phyloP scores from a whole-genome alignment of 2,888 invertebrate genomes.

The Chalcis sispes region DNA sequence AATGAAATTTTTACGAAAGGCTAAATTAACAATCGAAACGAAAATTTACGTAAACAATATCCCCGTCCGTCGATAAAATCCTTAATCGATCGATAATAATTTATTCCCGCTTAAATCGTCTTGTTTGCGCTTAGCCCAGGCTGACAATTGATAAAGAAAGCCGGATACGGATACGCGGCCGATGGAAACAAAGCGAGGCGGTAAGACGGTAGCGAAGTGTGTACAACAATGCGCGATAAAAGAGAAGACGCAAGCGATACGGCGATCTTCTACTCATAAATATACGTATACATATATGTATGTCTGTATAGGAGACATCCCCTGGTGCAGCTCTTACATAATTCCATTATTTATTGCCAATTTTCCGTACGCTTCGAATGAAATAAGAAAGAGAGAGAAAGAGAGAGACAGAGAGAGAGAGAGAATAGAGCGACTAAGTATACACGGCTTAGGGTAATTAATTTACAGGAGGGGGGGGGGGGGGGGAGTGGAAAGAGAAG shows the following conservation, averaged over 20 bases:
- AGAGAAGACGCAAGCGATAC: neutral
- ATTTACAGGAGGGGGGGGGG: conserved; percentile 61
- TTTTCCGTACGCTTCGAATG: conserved; percentile 59
- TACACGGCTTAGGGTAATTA: conserved; percentile 66
- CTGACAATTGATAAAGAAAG: conserved; percentile 35
- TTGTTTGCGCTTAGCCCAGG: too few relatives aligned
- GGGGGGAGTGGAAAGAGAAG: neutral
- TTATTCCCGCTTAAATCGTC: too few relatives aligned
- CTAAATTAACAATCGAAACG: too few relatives aligned
- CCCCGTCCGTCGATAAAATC: too few relatives aligned
- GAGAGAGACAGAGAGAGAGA: too few relatives aligned
- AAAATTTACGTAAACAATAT: too few relatives aligned
- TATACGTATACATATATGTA: conserved; percentile 53
- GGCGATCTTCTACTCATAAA: conserved; percentile 12
- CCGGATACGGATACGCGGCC: conserved; percentile 4
- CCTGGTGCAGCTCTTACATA: conserved; percentile 62
- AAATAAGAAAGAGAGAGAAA: too few relatives aligned
- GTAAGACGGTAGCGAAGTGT: neutral
- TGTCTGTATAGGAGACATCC: too few relatives aligned
- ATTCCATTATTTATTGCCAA: conserved; percentile 71
- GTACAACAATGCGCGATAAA: neutral
- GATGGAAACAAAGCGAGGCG: conserved; percentile 31
- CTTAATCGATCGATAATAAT: too few relatives aligned
- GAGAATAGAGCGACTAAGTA: too few relatives aligned
- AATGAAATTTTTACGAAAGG: too few relatives aligned